Conservation (phyloP, 2,888 invertebrate genomes). For the Proisotoma minuta region DNA sequence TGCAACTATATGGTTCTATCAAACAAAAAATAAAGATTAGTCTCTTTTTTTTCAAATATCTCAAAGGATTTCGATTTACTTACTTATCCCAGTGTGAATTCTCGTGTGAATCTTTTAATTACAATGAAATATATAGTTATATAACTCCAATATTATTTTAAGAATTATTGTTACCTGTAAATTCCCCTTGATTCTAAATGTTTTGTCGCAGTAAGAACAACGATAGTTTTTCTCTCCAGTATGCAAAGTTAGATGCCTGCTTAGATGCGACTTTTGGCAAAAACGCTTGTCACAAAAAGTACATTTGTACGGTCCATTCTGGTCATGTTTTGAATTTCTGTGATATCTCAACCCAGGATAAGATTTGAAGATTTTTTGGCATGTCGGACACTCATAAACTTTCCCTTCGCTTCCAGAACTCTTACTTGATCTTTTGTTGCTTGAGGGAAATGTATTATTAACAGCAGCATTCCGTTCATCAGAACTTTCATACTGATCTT, state of each 20-base stretch:
- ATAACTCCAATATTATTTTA: too few relatives aligned
- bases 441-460: background rate
- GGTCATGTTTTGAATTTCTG: constrained; percentile 37
- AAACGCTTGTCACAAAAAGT: constrained; percentile 40
- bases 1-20: constrained; percentile 36
- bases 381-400: constrained; percentile 37
- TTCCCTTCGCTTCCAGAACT: constrained; percentile 37
- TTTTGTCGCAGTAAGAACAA: constrained; percentile 40
- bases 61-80: too few relatives aligned
- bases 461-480: background rate
- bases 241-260: constrained; percentile 38
- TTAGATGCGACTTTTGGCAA: constrained; percentile 38
- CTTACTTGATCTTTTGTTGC: too few relatives aligned
- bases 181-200: constrained; percentile 39
- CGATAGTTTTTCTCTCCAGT: constrained; percentile 39
- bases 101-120: constrained; percentile 35
- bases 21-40: too few relatives aligned
- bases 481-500: too few relatives aligned
- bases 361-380: constrained; percentile 38
- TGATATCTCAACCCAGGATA: constrained; percentile 41
- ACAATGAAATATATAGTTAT: too few relatives aligned
- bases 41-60: too few relatives aligned
- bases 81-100: constrained; percentile 37
- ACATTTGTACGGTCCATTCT: constrained; percentile 42
- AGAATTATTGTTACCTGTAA: too few relatives aligned